phyloP scores from a whole-genome alignment of 2,888 invertebrate genomes.

The Acrocera orbiculus region DNA sequence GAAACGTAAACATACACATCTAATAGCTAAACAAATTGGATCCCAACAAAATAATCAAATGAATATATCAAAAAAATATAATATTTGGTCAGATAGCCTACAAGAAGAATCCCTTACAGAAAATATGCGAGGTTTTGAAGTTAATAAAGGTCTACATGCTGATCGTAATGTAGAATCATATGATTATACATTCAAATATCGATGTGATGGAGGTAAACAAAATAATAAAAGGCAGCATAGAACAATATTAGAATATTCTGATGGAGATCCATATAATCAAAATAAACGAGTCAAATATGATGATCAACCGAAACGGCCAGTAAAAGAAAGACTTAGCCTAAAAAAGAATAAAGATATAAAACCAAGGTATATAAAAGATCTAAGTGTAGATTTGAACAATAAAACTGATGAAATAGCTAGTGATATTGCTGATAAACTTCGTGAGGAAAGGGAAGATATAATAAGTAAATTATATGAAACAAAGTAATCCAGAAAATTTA shows the following conservation, averaged over 20 bases:
- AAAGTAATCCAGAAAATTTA: conserved; percentile 1
- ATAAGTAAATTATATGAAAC: conserved; percentile 38
- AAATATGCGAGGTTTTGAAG: conserved; percentile 60
- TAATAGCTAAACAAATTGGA: conserved; percentile 8
- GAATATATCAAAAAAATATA: conserved; percentile 45
- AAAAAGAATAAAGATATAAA: too few relatives aligned
- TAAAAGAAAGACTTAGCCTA: conserved; percentile 26
- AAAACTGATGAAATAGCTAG: conserved; percentile 42
- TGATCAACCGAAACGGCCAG: conserved; percentile 11
- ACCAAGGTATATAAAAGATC: conserved; percentile 35
- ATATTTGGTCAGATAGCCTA: conserved; percentile 55
- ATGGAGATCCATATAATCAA: conserved; percentile 17
- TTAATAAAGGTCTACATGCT: conserved; percentile 42
- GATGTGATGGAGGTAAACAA: conserved; percentile 20
- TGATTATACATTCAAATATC: conserved; percentile 47
- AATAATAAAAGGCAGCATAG: conserved; percentile 21
- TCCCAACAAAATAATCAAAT: conserved; percentile 18
- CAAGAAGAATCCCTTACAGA: conserved; percentile 67
- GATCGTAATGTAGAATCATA: conserved; percentile 60
- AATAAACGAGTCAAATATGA: conserved; percentile 17
- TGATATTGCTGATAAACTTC: conserved; percentile 55
- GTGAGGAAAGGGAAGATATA: conserved; percentile 55
- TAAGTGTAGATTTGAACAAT: conserved; percentile 35
- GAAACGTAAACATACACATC: conserved; percentile 15
- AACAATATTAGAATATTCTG: conserved; percentile 16